Conservation (phyloP, 2,797 vertebrate genomes). For the Parauchenoglanis ngamensis region DNA sequence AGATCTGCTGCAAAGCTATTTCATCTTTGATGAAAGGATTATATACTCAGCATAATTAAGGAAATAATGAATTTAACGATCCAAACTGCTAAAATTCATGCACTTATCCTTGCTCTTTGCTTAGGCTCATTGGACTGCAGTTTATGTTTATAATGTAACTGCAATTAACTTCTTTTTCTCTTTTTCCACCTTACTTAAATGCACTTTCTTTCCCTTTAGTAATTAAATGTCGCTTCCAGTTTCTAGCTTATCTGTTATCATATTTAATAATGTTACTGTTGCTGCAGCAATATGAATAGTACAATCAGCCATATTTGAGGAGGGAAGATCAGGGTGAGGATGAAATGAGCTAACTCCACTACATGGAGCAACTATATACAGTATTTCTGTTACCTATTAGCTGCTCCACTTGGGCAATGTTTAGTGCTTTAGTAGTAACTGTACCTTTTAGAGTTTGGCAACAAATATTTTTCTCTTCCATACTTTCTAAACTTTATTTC, state of each 20-base stretch:
- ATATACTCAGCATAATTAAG: constrained; percentile 10
- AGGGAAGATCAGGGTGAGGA: not conserved
- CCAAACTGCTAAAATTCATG: constrained; percentile 16
- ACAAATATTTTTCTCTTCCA: not conserved
- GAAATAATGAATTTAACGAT: constrained; percentile 5
- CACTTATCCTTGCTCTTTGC: constrained; percentile 12
- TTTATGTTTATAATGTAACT: constrained; percentile 11
- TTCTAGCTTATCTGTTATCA: not conserved
- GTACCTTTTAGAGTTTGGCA: constrained; percentile 12
- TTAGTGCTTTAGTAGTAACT: not conserved
- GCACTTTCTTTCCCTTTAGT: not conserved
- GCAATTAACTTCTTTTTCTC: not conserved
- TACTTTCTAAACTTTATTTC: not conserved
- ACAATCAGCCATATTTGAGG: not conserved
- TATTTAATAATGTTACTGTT: constrained; percentile 5
- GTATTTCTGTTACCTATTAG: not conserved
- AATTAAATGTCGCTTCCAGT: not conserved
- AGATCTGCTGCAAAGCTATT: not conserved
- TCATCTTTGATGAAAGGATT: constrained; percentile 14
- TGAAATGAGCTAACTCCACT: not conserved
- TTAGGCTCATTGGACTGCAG: constrained; percentile 7
- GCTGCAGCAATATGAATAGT: not conserved
- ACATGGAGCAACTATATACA: not conserved
- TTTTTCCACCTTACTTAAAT: not conserved
- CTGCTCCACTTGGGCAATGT: not conserved